Evolutionary conservation across 2,888 invertebrate genomes (phyloP), one percentile per base, ranked within the genome.

Genomic region (Philonicus albiceps): DNA sequence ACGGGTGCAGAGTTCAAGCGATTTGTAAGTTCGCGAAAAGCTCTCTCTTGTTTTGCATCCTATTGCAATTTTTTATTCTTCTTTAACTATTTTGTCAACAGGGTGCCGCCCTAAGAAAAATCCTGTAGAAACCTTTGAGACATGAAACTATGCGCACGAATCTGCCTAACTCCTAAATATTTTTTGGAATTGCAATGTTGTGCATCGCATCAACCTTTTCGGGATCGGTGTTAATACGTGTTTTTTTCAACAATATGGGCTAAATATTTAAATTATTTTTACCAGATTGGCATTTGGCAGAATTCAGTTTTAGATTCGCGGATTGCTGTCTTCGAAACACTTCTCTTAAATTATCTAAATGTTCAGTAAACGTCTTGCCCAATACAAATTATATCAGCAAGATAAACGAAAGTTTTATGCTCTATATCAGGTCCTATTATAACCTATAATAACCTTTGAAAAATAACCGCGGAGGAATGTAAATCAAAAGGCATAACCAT

Each of bases 361-460:
- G 64, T 55, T 86, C 84, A 8, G 83, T 22, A 13, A 76, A 84
- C 3, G 72, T 27, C 43, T 55, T 27, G 8, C 40, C 72, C 1
- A 85, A 27, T 1, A 84, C 30, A 31, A 86, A n/a, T 86, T 74
- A 86, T 83, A 31, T 86, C 86, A 30, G 83, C 84, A 3, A 83
- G 19, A 55, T 86, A 86, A 37, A 74, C 43, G 64, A 83, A 86
- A 0, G 83, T 84, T 16, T 31, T 43, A 5, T 83, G 49, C n/a
- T 78, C 78, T 37, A 76, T 30, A 34, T 76, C 78, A 30, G 43
- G 78, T 37, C 78, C 78, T 2, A 78, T 78, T 2, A 78, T 31
- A 8, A 6, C 7, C 7, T 43, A 16, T 75, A 75, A n/a, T 19
- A 74, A 16, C 19, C 74, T 76, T 31, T 87, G 85, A 11, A 87